Base-by-base conservation (phyloP, 2,797 vertebrate genomes). In the Carduelis carduelis region DNA sequence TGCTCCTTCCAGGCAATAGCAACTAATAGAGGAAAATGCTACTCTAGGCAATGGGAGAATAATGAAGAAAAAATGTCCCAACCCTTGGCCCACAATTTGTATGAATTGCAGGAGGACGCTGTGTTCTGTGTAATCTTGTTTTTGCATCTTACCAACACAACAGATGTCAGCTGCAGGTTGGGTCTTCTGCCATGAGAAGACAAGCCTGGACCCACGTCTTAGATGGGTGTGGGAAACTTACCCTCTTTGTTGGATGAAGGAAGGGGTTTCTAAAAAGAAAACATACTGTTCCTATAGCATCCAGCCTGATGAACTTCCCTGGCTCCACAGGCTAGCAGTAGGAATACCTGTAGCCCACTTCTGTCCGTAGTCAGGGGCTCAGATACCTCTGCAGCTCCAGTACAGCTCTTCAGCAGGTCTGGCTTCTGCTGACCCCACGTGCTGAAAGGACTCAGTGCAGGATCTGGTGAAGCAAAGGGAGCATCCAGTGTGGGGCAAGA, bases 31-130 rank as follows among this genome's bases (percentile, higher is more conserved):
- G 72, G 66, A 96, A 95, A 95, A 88, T 82, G 90, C 94, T 90
- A 82, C 88, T 84, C 86, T 76, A 79, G 80, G 91, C 91, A 90
- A 8, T 7, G 11, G 80, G 82, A 83, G 82, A 94, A 94, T 96
- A 95, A 93, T 92, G 89, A 91, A 96, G 92, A 87, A 96, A 96
- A 97, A 96, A 91, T 91, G 95, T 94, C 95, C 69, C 95, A 96
- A 4, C 79, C 76, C 87, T 94, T 96, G 92, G 89, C 91, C 91
- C 63, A 79, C 85, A 61, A 82, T 79, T 83, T 13, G 0, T 72
- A 12, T 9, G 69, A 66, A 49, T 83, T 95, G 44, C 37, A 60
- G 65, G 50, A 95, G 76, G 70, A 96, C 17, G 0, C 55, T 81
- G 76, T 69, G 89, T 89, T 92, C 91, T 83, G 24, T 70, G 63